Percentiles rank a stretch among this genome's conserved stretches.
These are phyloP conservation scores for Okapia johnstoni DNA, from an alignment of 2,113 vertebrate genomes.

Conservation along the genomic window DNA sequence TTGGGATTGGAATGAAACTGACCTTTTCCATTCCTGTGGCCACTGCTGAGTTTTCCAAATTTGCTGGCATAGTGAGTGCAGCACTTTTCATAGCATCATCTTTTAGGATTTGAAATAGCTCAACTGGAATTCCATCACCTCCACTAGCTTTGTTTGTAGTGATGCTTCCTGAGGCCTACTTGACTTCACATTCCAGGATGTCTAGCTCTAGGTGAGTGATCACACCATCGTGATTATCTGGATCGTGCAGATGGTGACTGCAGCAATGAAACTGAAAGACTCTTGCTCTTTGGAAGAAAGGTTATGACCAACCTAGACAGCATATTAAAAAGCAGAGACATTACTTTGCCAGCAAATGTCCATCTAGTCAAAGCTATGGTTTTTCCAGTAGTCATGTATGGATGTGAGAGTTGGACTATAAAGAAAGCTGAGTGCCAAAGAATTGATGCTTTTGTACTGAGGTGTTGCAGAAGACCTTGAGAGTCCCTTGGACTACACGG, in stretches of 20 bases:
- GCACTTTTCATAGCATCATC: not conserved
- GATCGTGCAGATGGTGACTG: not conserved
- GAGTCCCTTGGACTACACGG: not conserved
- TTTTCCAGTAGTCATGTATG: not conserved
- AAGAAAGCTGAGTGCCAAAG: not conserved
- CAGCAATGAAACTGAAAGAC: not conserved
- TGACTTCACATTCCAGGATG: not conserved
- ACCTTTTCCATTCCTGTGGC: not conserved
- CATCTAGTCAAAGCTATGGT: not conserved
- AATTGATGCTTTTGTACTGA: not conserved
- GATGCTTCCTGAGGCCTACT: not conserved
- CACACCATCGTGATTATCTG: not conserved
- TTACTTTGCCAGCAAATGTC: not conserved
- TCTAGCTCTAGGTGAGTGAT: not conserved
- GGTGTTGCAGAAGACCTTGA: not conserved
- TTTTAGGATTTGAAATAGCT: not conserved
- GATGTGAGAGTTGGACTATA: not conserved
- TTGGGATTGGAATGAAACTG: not conserved
- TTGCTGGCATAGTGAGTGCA: not conserved
- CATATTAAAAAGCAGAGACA: not conserved
- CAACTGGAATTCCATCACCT: not conserved
- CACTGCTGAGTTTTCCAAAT: not conserved
- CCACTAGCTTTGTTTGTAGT: not conserved
- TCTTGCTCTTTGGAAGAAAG: fast-evolving
- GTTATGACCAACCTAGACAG: not conserved